Base-by-base conservation (phyloP, 2,113 vertebrate genomes). In the Felis chaus region DNA sequence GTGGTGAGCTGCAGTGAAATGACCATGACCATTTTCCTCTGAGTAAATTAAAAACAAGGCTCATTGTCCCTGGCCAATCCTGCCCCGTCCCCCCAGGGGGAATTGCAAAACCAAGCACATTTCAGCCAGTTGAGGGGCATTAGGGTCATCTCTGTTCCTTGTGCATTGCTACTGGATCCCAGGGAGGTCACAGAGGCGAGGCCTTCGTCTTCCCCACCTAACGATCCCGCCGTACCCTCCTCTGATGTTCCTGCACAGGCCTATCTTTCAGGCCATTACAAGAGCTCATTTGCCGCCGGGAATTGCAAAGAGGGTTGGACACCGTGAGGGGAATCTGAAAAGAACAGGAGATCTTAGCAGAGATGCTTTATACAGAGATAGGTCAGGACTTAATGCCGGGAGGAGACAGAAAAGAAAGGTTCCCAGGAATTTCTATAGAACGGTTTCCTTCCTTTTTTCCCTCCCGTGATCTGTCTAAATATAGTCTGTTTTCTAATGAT, bases 261-360 rank as follows among this genome's bases (percentile, higher is more conserved):
- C 84, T 94, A 15, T 71, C 81, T 86, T 86, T 74, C 3, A 36
- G 91, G 66, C 93, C 82, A 83, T 83, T 85, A 50, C n/a, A 63
- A 55, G 68, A 53, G 73, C 82, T 93, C 82, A 80, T 50, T 27
- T 65, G 94, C 79, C 68, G 25, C 6, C 21, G 65, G 78, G 66
- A 94, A 78, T 4, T 93, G 69, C 55, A 97, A 27, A 81, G 76
- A 86, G 81, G 82, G 53, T 23, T 55, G 63, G 55, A 82, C 88
- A 95, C 31, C 14, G 29, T 65, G 76, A 95, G 74, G 27, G 86
- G 91, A 80, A 63, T 48, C 78, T 85, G 85, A 94, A 90, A 92
- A 91, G 86, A 66, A 45, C 41, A 29, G 4, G 31, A 80, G 71
- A 55, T 74, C 80, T 92, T 69, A 94, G 83, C 14, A 57, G 90